A percentile compares a stretch with the other conserved stretches of the same genome.
Evolutionary conservation across 23 tunicate species (phyloP).

Genomic region (Styela clava): DNA sequence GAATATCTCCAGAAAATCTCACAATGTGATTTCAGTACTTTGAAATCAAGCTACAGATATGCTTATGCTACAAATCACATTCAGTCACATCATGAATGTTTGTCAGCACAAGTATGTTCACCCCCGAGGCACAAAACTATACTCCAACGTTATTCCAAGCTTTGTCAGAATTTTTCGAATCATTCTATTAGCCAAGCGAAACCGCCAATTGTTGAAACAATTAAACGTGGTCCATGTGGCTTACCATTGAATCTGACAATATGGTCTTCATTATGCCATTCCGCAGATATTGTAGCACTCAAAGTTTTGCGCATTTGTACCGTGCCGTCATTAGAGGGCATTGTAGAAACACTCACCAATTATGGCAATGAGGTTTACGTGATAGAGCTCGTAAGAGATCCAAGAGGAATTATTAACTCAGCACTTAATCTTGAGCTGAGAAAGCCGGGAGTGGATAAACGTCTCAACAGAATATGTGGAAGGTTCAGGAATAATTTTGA

Average conservation of each 20-base stretch:
- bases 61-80: background rate
- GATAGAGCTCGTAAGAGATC: background rate
- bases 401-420: conserved; percentile 2
- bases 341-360: background rate
- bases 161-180: background rate
- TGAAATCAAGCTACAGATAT: background rate
- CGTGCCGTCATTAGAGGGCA: background rate
- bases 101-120: background rate
- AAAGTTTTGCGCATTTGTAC: background rate
- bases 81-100: background rate
- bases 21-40: background rate
- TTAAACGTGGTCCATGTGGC: background rate
- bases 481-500: no score
- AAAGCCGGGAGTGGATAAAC: background rate
- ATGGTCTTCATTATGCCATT: background rate
- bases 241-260: conserved; percentile 1
- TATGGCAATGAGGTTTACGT: background rate
- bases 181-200: background rate
- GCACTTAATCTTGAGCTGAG: background rate
- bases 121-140: background rate
- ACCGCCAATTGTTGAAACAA: background rate
- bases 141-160: background rate
- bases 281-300: background rate
- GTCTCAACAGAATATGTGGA: background rate
- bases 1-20: background rate